A percentile compares a stretch with the other conserved stretches of the same genome.
Evolutionary conservation across 2,113 vertebrate genomes (phyloP).

Genomic region (Apeltes quadracus): DNA sequence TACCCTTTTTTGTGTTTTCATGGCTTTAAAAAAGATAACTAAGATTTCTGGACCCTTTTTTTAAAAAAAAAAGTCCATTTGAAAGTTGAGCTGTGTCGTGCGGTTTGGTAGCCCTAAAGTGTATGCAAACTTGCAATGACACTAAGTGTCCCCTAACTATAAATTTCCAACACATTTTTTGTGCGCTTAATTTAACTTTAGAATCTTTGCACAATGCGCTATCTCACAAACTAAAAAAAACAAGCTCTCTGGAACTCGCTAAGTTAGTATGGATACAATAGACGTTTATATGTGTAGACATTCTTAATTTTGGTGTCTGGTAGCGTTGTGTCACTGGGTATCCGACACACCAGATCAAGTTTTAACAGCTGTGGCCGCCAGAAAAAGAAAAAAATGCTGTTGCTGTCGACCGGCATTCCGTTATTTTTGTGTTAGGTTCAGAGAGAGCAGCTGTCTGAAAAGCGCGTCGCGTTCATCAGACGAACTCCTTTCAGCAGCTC

Average conservation of each 20-base stretch:
- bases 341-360: slow-evolving; percentile 73
- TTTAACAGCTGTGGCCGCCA: slow-evolving; percentile 74
- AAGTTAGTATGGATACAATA: slow-evolving; percentile 35
- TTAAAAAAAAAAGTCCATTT: slow-evolving; percentile 39
- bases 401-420: slow-evolving; percentile 5
- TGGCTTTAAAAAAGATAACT: slow-evolving; percentile 44
- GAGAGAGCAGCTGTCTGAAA: slow-evolving; percentile 39
- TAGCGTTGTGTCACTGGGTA: slow-evolving; percentile 77
- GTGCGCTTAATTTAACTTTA: slow-evolving; percentile 49
- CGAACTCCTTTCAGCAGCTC: slow-evolving; percentile 8
- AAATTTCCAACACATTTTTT: slow-evolving; percentile 36
- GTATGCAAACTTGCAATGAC: slow-evolving; percentile 38
- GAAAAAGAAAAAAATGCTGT: slow-evolving; percentile 25
- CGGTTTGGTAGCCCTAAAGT: slow-evolving; percentile 38
- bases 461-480: slow-evolving; percentile 13
- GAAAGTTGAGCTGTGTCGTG: slow-evolving; percentile 24
- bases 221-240: slow-evolving; percentile 36
- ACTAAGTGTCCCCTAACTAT: slow-evolving; percentile 40
- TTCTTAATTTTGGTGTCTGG: slow-evolving; percentile 51
- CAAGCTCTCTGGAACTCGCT: slow-evolving; percentile 25
- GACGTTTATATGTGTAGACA: slow-evolving; percentile 42
- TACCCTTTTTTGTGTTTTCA: slow-evolving; percentile 38
- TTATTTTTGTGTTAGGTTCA: slow-evolving; percentile 28
- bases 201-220: slow-evolving; percentile 18
- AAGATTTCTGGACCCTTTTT: slow-evolving; percentile 46